Evolutionary conservation across 1,140 invertebrate genomes (phyloP), one percentile per base, ranked within the genome.

Genomic region (Drosophila punjabiensis): DNA sequence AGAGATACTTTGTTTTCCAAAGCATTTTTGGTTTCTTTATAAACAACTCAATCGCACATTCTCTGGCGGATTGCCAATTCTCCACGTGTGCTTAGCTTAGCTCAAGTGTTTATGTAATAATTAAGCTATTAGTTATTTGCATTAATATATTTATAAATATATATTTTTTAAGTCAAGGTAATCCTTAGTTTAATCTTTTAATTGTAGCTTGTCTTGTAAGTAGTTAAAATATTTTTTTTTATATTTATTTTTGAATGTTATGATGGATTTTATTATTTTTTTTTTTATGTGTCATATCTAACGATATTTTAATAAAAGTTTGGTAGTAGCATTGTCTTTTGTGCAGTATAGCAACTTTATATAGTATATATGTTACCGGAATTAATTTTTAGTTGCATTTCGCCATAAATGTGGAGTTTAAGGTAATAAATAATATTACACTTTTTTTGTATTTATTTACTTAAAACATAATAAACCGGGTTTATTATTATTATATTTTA

Each of bases 1-100:
- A 74, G 69, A 61, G 70, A 10, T 37, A 71, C 45, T 52, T 68
- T 71, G 64, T 47, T 68, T 71, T 16, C 24, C 7, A 6, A 11
- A 11, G 9, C 16, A 28, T 30, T 50, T 28, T 16, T 50, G n/a
- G 20, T 8, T 24, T 48, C 20, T 52, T 5, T n/a, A n/a, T 32
- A 32, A 20, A 71, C 68, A 68, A 55, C 67, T 61, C 67, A 52
- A 48, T 73, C 35, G 18, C 4, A 32, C 39, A 24, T 39, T 39
- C 32, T 69, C 48, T 45, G 53, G 18, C 7, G 18, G 13, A 24
- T 64, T 4, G 24, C 20, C 28, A 45, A 45, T 32, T 45, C 53
- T 35, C 32, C 53, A 35, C 28, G 41, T 32, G 20, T 20, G 28
- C 20, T 48, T 4, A 14, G 28, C 20, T 48, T 4, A 14, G 2